Conservation (phyloP, 2,888 invertebrate species). For the Lepidocyrtoides sp. region DNA sequence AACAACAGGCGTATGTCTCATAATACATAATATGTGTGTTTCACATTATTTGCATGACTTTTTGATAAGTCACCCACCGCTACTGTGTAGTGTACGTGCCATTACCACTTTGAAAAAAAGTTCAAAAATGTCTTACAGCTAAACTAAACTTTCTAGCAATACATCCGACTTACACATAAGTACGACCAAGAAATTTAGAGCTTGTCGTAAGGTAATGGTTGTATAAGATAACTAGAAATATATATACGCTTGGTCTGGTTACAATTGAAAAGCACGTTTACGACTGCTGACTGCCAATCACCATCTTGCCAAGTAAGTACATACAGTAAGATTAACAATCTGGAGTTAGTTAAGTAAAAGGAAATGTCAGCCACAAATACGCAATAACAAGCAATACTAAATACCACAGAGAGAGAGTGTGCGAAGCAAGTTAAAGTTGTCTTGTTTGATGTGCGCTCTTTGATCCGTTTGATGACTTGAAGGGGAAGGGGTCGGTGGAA, state of each 20-base stretch:
- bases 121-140: too few relatives aligned
- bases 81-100: too few relatives aligned
- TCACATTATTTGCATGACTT: constrained; percentile 60
- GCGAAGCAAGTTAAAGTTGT: constrained; percentile 18
- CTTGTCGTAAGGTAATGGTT: constrained; percentile 37
- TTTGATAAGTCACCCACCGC: constrained; percentile 51
- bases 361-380: constrained; percentile 16
- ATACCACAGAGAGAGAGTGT: not conserved
- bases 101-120: too few relatives aligned
- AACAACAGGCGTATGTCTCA: not conserved
- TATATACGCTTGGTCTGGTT: constrained; percentile 30
- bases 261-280: constrained; percentile 16
- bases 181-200: too few relatives aligned
- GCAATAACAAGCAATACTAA: not conserved
- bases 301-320: not conserved
- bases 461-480: constrained; percentile 51
- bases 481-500: constrained; percentile 51
- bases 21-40: not conserved
- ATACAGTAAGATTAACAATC: constrained; percentile 51
- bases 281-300: constrained; percentile 1
- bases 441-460: constrained; percentile 59
- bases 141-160: too few relatives aligned
- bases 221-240: constrained; percentile 36
- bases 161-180: too few relatives aligned
- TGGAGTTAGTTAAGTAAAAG: constrained; percentile 78